Percentiles rank a stretch among this genome's conserved stretches.
Conservation (phyloP, 2,113 vertebrate species). For the Pachypanchax playfairii region DNA sequence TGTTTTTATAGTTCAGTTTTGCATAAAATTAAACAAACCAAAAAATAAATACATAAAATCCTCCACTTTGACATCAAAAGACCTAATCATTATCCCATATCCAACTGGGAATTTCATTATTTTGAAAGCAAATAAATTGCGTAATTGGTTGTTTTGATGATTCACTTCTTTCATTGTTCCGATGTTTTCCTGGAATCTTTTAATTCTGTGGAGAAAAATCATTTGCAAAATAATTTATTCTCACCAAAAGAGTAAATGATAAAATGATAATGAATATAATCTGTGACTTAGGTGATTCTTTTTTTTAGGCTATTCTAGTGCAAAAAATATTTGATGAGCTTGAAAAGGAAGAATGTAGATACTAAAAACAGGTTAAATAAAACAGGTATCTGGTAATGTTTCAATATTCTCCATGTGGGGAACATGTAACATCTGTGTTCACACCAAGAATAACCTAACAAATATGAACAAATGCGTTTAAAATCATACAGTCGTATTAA, state of each 20-base stretch:
- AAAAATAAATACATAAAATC: too few relatives aligned
- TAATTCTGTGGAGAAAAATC: neutral
- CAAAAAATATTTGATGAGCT: neutral
- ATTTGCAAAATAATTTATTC: neutral
- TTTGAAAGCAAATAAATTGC: conserved; percentile 19
- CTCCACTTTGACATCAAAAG: conserved; percentile 27
- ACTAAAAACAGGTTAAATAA: too few relatives aligned
- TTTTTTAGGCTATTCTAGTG: neutral
- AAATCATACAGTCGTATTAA: too few relatives aligned
- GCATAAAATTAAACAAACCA: too few relatives aligned
- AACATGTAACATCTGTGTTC: too few relatives aligned
- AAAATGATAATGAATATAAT: neutral
- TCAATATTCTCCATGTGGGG: too few relatives aligned
- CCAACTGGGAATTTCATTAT: conserved; percentile 9
- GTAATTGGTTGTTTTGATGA: neutral
- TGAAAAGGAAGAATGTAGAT: neutral
- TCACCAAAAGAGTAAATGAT: neutral
- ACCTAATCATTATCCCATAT: neutral
- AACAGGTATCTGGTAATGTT: too few relatives aligned
- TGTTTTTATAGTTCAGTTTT: too few relatives aligned
- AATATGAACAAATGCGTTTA: too few relatives aligned
- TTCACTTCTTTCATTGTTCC: neutral
- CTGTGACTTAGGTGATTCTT: neutral
- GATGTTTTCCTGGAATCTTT: neutral
- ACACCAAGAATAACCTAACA: too few relatives aligned